Base-by-base conservation (phyloP, 2,113 vertebrate species). In the Catharus fuscescens region DNA sequence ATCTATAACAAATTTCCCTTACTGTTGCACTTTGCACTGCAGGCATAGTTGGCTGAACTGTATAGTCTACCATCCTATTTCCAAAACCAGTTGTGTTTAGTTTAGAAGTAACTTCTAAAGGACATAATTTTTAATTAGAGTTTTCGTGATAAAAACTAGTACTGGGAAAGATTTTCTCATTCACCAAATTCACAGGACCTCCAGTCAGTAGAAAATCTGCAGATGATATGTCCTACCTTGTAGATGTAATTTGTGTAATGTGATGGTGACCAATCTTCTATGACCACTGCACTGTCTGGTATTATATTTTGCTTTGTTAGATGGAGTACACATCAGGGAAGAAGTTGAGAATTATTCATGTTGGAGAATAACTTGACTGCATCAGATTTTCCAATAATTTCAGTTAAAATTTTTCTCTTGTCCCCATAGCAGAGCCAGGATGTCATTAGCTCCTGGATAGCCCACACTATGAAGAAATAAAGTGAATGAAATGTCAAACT, bases 51-150 rank as follows among this genome's bases (percentile, higher is more conserved):
- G 11, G 13, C 10, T 72, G 32, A 76, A 44, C 9, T 50, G 3
- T 62, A 20, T 36, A 53, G 71, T 80, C 7, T 72, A 29, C n/a
- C 54, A 20, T 71, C 47, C 12, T 76, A 72, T 91, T 96, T 94
- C 28, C 83, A 80, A 74, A 61, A 87, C 12, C 5, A 44, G 9
- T 48, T 60, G 18, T 18, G 29, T 70, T 95, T 80, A 45, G 18
- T 52, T 77, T 6, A 78, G 28, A 95, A 88, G 93, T 90, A 85
- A 93, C 61, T 90, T 91, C 62, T 69, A 16, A 91, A 80, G 8
- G 42, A 82, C n/a, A 78, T 47, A 92, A 53, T 17, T 95, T 67
- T 90, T 76, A 90, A 92, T 86, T 29, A 44, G 4, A 52, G 38
- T 74, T 91, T 96, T 67, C n/a, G 62, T 62, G 8, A 19, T 74